Evolutionary conservation across 1,140 invertebrate species (phyloP), one percentile per base, ranked within the genome.

Genomic region (Phenacoccus solenopsis): DNA sequence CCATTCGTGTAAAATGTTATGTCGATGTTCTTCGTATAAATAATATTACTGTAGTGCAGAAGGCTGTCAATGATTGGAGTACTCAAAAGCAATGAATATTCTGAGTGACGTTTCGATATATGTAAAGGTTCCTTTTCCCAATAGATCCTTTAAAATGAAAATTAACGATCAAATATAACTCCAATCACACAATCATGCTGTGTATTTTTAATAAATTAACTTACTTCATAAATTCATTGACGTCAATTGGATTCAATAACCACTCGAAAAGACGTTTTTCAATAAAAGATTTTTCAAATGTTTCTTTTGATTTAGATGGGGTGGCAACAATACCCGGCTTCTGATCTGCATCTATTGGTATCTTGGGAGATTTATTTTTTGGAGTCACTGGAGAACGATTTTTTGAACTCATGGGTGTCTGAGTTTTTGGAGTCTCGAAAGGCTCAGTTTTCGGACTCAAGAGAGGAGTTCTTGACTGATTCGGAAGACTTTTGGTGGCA

Each of bases 11-110:
- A 98, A 4, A 86, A 88, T 1, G 94, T 96, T 12, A 98, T 83
- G 80, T 98, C 95, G 61, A 98, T 81, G 81, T 98, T 93, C 76
- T 90, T 90, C 0, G 86, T 86, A 78, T 88, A 98, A 72, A 87
- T 82, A 57, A 98, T 79, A 75, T 87, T 80, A 76, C 91, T 84
- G 71, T 87, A 80, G 71, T 88, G 78, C 16, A 98, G 78, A 76
- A 96, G 88, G 68, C 83, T 78, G 78, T 97, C 91, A 22, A 97
- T 84, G 73, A 86, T 80, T 27, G 82, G 76, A 27, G 90, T 90
- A 5, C 88, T 88, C 72, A 95, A 86, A 59, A 96, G 78, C 32
- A 85, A 80, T 64, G 82, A 81, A 77, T 88, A 95, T 76, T 93
- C 94, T 16, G 82, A 77, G 1, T 78, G 67, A 68, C 84, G 82